A percentile compares a stretch with the other conserved stretches of the same genome.
Evolutionary conservation across 1,140 invertebrate species (phyloP).

Genomic region (Drosophila melanogaster): DNA sequence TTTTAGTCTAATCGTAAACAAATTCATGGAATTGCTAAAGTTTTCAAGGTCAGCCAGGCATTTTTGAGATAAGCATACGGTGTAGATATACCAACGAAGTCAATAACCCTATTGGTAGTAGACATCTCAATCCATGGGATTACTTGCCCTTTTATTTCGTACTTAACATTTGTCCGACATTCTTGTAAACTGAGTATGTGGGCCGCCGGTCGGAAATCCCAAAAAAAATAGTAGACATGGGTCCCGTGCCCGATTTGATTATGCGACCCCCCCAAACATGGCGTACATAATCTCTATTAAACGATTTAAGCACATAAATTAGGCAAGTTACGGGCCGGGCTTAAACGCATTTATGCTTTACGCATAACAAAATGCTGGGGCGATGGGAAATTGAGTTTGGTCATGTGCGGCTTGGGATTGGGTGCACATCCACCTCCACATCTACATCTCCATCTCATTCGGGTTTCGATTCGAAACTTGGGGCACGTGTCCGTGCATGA

Average conservation of each 20-base stretch:
- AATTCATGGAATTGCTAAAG: slow-evolving; percentile 62
- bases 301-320: slow-evolving; percentile 80
- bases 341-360: slow-evolving; percentile 73
- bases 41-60: slow-evolving; percentile 51
- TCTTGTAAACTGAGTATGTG: slow-evolving; percentile 57
- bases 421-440: no score
- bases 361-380: slow-evolving; percentile 69
- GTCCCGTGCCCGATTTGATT: slow-evolving; percentile 60
- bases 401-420: slow-evolving; percentile 51
- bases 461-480: slow-evolving; percentile 27
- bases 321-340: slow-evolving; percentile 64
- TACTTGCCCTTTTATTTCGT: slow-evolving; percentile 36
- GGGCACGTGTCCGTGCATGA: slow-evolving; percentile 74
- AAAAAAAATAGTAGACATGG: slow-evolving; percentile 42
- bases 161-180: slow-evolving; percentile 50
- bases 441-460: slow-evolving; percentile 3
- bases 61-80: slow-evolving; percentile 3
- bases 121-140: slow-evolving; percentile 21
- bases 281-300: slow-evolving; percentile 80
- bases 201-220: slow-evolving; percentile 7
- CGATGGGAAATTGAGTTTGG: slow-evolving; percentile 60
- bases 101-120: slow-evolving; percentile 28
- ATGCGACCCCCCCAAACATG: slow-evolving; percentile 63
- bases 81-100: slow-evolving; percentile 8
- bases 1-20: slow-evolving; percentile 71